Base-by-base conservation (phyloP, 2,888 invertebrate species). In the Melinaea marsaeus region DNA sequence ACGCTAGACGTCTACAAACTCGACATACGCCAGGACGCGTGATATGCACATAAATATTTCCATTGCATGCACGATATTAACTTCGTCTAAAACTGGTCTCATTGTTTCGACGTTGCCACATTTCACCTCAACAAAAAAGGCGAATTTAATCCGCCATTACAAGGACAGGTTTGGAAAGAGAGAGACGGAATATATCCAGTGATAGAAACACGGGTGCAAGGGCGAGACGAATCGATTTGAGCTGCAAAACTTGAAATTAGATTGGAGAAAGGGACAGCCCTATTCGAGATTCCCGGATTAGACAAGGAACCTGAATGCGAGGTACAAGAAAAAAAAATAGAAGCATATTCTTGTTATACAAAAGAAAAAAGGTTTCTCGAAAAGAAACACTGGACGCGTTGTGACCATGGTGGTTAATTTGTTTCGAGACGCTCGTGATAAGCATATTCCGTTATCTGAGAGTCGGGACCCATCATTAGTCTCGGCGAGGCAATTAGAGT, bases 141-240 rank as follows among this genome's bases (percentile, higher is more conserved):
- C 78, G 80, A 83, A 79, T 78, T 79, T 78, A 85, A 83, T 81
- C 83, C 79, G 77, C 77, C 75, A 75, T 68, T 75, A 71, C 73
- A 70, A 74, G 73, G 81, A 82, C 86, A 79, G 81, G 85, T 85
- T 85, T 79, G 69, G 79, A 78, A 73, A 70, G 71, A 63, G 60
- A 51, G 77, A 82, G 74, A 72, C 86, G 78, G 85, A 85, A 80
- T 70, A 71, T 73, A 70, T 59, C 72, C 61, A 60, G 71, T 71
- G 76, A 80, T 78, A 74, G 75, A 70, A 81, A 80, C 77, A 72
- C 72, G 66, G 75, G 75, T 51, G 87, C 77, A 80, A 74, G 79
- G 81, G 85, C 81, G 88, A 84, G 88, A 88, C 84, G 80, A 84
- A 85, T 85, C 80, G 84, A 86, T 83, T 84, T 78, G 75, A 75